phyloP scores from a whole-genome alignment of 2,797 vertebrate genomes.

The Linurgus olivaceus region DNA sequence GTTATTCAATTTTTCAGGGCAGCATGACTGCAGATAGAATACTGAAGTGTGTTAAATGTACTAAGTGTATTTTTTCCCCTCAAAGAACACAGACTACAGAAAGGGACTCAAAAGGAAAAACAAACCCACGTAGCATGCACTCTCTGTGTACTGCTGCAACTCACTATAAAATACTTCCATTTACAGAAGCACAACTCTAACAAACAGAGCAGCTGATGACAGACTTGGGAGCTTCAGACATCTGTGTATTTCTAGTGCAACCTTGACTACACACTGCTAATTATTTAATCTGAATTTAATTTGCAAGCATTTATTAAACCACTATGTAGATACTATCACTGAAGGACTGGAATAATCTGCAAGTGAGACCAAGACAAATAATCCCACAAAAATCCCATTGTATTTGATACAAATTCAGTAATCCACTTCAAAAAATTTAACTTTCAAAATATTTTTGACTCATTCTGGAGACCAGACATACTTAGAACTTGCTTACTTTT shows the following conservation, averaged over 20 bases:
- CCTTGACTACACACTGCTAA: not conserved
- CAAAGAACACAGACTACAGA: not conserved
- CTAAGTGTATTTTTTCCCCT: not conserved
- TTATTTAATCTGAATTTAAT: not conserved
- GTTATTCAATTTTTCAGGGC: not conserved
- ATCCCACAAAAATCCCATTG: not conserved
- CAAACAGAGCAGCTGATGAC: not conserved
- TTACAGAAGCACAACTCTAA: not conserved
- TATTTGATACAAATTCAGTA: not conserved
- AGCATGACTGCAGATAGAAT: not conserved
- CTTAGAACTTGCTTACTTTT: not conserved
- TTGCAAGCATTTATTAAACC: not conserved
- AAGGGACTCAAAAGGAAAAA: not conserved
- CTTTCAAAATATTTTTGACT: not conserved
- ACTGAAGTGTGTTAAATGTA: not conserved
- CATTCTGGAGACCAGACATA: not conserved
- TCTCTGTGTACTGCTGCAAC: not conserved
- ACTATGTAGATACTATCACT: not conserved
- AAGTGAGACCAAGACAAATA: not conserved
- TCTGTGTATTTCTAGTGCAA: not conserved
- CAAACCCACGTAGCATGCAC: not conserved
- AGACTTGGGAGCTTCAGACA: not conserved
- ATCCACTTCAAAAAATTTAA: not conserved
- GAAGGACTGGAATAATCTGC: not conserved
- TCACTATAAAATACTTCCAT: not conserved